Base-by-base conservation (phyloP, 2,888 invertebrate species). In the Sminthurinus aureus region DNA sequence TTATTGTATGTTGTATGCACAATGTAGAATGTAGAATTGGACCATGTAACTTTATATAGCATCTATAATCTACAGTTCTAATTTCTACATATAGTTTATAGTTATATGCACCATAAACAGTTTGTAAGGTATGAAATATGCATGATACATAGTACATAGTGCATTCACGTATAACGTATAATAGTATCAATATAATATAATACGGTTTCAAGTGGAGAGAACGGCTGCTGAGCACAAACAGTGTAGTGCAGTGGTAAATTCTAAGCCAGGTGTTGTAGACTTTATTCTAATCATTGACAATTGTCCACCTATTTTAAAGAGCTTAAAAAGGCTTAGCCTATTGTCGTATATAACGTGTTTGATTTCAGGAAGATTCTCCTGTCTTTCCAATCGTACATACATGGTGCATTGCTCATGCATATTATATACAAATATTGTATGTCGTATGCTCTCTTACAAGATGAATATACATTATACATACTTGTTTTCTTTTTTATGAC, bases 241-340 rank as follows among this genome's bases (percentile, higher is more conserved):
- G 58, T 24, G 24, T 8, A 71, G 24, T 67, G n/a, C 26, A 71
- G 71, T 71, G 26, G 71, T 13, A 11, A 76, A 76, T 22, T 22
- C 13, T 51, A 58, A 52, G 51, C 76, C 76, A 76, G 76, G 76
- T 76, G 76, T 22, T 76, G 76, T 76, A 76, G 76, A 76, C 58
- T 76, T 76, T 52, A 24, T 76, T 76, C 58, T 83, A 78, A 78
- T 84, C 80, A 84, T 38, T 84, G 67, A 84, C 79, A 77, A 84
- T 84, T 84, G 84, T 84, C 83, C 83, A 79, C 82, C 85, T 80
- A 85, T 85, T 85, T 85, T 82, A 66, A 82, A 67, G 78, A 80
- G 84, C 82, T 85, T 84, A 84, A 85, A 85, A 85, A 83, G 85
- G 79, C 83, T 85, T 84, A 80, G 24, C 52, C 84, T 73, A 84